Evolutionary conservation across 2,888 invertebrate species (phyloP).

Genomic region (Xanthorhoe spadicearia): DNA sequence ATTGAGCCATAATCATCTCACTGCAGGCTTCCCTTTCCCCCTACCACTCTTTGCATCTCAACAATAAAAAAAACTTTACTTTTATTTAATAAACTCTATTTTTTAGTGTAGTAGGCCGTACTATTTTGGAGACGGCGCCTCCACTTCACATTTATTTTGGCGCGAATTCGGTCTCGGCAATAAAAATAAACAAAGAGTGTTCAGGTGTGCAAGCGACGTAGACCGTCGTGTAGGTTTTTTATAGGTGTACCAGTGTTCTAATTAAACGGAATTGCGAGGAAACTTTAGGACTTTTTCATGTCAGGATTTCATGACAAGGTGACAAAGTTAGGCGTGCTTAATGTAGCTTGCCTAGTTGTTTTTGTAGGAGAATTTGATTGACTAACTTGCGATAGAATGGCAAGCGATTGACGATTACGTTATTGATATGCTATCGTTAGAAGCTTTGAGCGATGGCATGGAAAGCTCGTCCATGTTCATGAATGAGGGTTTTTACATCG

Average conservation of each 20-base stretch:
- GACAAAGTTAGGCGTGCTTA: not conserved
- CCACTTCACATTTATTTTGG: conserved; percentile 75
- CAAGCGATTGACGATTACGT: too few species aligned
- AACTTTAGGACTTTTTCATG: conserved; percentile 17
- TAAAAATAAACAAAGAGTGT: conserved; percentile 76
- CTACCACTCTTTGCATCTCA: too few species aligned
- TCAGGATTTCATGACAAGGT: conserved; percentile 10
- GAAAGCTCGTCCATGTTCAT: too few species aligned
- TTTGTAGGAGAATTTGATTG: not conserved
- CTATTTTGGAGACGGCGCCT: not conserved
- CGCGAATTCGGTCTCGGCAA: conserved; percentile 71
- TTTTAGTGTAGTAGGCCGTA: not conserved
- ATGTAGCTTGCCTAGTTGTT: not conserved
- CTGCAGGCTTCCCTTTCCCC: too few species aligned
- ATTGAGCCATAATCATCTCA: too few species aligned
- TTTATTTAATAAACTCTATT: too few species aligned
- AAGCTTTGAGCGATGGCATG: too few species aligned
- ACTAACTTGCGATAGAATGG: too few species aligned
- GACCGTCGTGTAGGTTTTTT: conserved; percentile 44
- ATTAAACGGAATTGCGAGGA: conserved; percentile 40
- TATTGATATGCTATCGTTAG: too few species aligned
- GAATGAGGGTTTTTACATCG: too few species aligned
- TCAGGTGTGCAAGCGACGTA: conserved; percentile 56
- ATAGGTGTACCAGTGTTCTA: conserved; percentile 43
- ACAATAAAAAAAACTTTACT: too few species aligned